Evolutionary conservation across 1,140 invertebrate species (phyloP), one percentile per base, ranked within the genome.

Genomic region (Cyclargus thomasi): DNA sequence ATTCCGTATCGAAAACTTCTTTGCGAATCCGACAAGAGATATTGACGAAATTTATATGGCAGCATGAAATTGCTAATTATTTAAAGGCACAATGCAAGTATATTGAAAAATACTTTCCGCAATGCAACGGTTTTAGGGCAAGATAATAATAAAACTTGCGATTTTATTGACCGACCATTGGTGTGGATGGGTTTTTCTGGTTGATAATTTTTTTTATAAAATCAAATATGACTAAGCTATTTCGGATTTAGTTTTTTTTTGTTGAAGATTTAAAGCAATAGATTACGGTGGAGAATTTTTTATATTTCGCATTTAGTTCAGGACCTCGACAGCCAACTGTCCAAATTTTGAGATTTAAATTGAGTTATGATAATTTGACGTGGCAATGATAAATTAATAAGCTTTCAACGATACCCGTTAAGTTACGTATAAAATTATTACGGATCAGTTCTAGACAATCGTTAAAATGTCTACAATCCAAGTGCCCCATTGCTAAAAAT

Each of bases 31-130:
- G 64, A 55, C 14, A 69, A 53, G 23, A 47, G 21, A 62, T 22
- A 47, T 35, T 20, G 53, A 35, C 62, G 20, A 35, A 47, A 14
- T 68, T 10, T 39, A 16, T 65, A 55, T 16, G 39, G 39, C 18
- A 23, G 21, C 21, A 65, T 66, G 23, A 36, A 59, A 66, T 59
- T 23, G 53, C 55, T 59, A 59, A 59, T 59, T 59, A 59, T 59
- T 59, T 59, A 59, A 59, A 59, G 20, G 55, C 55, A 59, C 55
- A 59, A 59, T 59, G 55, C 55, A 18, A 59, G 18, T 55, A 55
- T 55, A 18, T 59, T 17, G 55, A 59, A 20, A 21, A 21, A 29
- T 29, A 29, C 29, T 29, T 11, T 59, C 55, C 55, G 20, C 53
- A 55, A 59, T 59, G 20, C 55, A 59, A 35, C 3, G 18, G 29